Evolutionary conservation across 1,140 invertebrate genomes (phyloP).

Genomic region (Papilio xuthus): DNA sequence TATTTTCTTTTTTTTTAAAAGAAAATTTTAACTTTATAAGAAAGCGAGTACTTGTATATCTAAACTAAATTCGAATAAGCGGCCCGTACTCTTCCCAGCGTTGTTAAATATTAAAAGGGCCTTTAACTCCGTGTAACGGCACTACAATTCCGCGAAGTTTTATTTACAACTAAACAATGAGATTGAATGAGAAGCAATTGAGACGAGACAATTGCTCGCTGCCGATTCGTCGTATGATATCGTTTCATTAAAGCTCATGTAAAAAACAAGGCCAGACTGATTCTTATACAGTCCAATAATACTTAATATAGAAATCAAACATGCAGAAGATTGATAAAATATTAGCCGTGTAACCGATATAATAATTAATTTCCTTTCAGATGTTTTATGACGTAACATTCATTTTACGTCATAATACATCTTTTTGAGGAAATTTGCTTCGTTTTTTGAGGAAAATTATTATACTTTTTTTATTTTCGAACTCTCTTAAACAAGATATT

Average conservation of each 20-base stretch:
- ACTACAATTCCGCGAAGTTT: slow-evolving; percentile 4
- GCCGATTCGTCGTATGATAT: slow-evolving; percentile 27
- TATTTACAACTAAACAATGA: slow-evolving; percentile 30
- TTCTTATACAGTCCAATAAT: background rate
- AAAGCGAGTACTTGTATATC: background rate
- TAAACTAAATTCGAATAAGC: background rate
- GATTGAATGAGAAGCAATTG: slow-evolving; percentile 21
- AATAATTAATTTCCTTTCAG: no score
- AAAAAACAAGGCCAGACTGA: slow-evolving; percentile 30
- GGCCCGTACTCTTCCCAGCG: background rate
- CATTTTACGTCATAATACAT: no score
- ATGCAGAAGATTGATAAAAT: background rate
- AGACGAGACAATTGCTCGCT: slow-evolving; percentile 18
- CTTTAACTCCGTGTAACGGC: background rate
- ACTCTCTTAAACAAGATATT: no score
- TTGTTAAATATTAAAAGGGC: slow-evolving; percentile 22
- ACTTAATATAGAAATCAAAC: background rate
- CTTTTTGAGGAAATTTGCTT: no score
- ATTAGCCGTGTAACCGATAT: background rate
- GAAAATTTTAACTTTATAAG: background rate
- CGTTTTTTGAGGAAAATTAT: no score
- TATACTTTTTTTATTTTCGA: no score
- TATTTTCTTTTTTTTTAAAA: background rate
- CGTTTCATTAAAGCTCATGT: slow-evolving; percentile 28
- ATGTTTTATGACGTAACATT: no score